Percentiles rank a stretch among this genome's conserved stretches.
Conservation (phyloP, 2,113 vertebrate genomes). For the Crotophaga sulcirostris region DNA sequence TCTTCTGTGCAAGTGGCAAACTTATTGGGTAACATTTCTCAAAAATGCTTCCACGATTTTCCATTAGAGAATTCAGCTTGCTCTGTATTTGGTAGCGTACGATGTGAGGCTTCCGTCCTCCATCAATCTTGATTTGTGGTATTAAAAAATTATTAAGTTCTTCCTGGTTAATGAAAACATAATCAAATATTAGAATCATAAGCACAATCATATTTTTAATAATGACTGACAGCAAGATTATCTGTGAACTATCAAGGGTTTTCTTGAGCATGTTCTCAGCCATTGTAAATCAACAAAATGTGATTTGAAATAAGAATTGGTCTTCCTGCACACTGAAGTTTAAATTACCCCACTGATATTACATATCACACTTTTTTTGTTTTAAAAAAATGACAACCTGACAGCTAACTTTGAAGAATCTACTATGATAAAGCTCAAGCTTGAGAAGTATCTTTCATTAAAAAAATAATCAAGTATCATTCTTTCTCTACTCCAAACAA, state of each 20-base stretch:
- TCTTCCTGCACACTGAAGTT: background rate
- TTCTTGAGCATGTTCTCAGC: background rate
- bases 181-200: slow-evolving; percentile 2
- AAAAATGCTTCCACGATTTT: slow-evolving; percentile 88
- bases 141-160: slow-evolving; percentile 80
- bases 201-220: background rate
- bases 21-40: slow-evolving; percentile 85
- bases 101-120: slow-evolving; percentile 71
- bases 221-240: background rate
- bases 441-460: background rate
- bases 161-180: slow-evolving; percentile 76
- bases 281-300: background rate
- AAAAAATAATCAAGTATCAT: background rate
- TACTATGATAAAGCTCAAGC: background rate
- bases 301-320: background rate
- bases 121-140: slow-evolving; percentile 73
- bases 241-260: background rate
- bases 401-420: background rate
- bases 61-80: slow-evolving; percentile 79
- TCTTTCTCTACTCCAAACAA: background rate
- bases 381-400: background rate
- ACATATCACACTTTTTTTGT: background rate
- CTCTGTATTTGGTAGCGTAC: slow-evolving; percentile 76
- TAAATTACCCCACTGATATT: background rate
- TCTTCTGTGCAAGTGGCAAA: slow-evolving; percentile 77